Conservation (phyloP, 2,113 vertebrate species). For the Chaenocephalus aceratus region DNA sequence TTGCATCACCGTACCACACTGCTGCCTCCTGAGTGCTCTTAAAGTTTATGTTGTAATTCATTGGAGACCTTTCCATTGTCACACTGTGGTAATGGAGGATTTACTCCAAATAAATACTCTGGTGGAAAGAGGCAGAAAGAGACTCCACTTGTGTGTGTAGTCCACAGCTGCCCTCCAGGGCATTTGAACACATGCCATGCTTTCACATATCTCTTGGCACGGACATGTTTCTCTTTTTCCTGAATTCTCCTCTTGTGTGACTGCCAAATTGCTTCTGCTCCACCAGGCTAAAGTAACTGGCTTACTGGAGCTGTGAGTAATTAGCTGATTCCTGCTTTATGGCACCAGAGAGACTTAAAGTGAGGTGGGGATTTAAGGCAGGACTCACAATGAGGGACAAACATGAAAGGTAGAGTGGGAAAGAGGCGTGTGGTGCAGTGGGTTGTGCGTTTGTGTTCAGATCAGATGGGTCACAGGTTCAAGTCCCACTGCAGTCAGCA, state of each 20-base stretch:
- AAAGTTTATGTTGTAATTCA: conserved; percentile 13
- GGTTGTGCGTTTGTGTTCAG: too few species aligned
- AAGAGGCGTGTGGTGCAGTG: neutral
- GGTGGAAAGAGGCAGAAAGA: conserved; percentile 23
- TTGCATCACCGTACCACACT: conserved; percentile 16
- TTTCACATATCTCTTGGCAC: conserved; percentile 65
- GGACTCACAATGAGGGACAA: conserved; percentile 7
- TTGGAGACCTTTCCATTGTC: conserved; percentile 23
- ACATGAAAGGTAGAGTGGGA: conserved; percentile 44
- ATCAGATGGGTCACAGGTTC: too few species aligned
- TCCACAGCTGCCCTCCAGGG: conserved; percentile 41
- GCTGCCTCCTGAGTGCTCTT: conserved; percentile 9
- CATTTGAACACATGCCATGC: conserved; percentile 63
- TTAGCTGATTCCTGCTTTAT: conserved; percentile 62
- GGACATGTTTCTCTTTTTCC: conserved; percentile 67
- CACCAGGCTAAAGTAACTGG: conserved; percentile 73
- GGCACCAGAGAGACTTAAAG: conserved; percentile 36
- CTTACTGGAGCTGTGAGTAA: conserved; percentile 75
- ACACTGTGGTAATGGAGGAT: conserved; percentile 25
- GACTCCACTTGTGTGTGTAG: conserved; percentile 55
- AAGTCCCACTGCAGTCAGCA: too few species aligned
- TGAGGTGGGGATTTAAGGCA: conserved; percentile 9
- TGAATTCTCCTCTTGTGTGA: conserved; percentile 67
- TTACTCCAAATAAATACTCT: conserved; percentile 25
- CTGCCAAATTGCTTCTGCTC: conserved; percentile 69